A percentile compares a stretch with the other conserved stretches of the same genome.
These are phyloP conservation scores for Dascillus cervinus DNA, from an alignment of 2,888 invertebrate genomes.

Conservation along the genomic window DNA sequence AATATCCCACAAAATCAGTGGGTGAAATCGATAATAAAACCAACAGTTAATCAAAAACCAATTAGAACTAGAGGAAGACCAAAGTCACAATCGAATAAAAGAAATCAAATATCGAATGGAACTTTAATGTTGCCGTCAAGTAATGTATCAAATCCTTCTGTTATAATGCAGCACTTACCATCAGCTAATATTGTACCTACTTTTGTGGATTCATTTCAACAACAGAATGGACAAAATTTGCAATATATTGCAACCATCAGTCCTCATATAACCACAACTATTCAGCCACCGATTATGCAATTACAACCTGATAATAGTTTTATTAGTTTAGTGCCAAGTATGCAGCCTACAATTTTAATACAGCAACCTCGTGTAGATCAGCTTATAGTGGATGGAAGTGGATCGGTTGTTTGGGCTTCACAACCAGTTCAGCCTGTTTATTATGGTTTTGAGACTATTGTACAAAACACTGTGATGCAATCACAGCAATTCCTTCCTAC, in stretches of 20 bases:
- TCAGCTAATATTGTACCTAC: constrained; percentile 49
- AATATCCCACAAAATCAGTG: constrained; percentile 31
- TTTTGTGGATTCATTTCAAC: constrained; percentile 62
- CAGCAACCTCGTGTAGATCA: constrained; percentile 36
- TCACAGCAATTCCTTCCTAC: constrained; percentile 79
- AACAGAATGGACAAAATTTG: constrained; percentile 62
- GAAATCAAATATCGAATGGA: constrained; percentile 13
- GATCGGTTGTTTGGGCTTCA: constrained; percentile 36
- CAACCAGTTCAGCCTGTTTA: constrained; percentile 67
- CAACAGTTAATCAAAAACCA: constrained; percentile 27
- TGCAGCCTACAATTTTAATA: constrained; percentile 37
- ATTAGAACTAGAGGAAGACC: constrained; percentile 26
- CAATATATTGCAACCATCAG: constrained; percentile 69
- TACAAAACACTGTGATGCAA: constrained; percentile 85
- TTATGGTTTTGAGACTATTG: constrained; percentile 77
- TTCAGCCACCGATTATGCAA: constrained; percentile 40
- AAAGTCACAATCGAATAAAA: constrained; percentile 25
- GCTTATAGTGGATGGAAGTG: constrained; percentile 37
- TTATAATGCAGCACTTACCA: constrained; percentile 58
- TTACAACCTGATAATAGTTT: constrained; percentile 42
- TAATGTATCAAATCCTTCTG: constrained; percentile 45
- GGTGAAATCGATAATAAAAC: constrained; percentile 30
- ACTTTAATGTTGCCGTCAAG: constrained; percentile 20
- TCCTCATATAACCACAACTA: constrained; percentile 35
- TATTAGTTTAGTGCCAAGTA: constrained; percentile 35